Conservation (phyloP, 2,888 invertebrate species). For the Strigamia maritima region DNA sequence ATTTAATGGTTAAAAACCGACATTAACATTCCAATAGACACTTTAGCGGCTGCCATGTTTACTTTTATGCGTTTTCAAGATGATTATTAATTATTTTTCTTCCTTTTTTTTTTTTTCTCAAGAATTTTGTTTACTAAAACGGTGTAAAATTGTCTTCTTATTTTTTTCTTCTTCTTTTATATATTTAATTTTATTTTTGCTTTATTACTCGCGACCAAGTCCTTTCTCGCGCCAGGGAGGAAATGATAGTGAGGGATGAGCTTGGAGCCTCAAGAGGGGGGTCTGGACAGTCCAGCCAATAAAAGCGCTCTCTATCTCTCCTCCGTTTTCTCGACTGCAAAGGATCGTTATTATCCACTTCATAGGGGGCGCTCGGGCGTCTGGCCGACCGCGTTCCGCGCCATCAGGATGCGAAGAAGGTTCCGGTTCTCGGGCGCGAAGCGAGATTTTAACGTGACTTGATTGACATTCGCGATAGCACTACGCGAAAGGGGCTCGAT, state of each 20-base stretch:
- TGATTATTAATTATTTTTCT: no score
- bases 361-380: slow-evolving; percentile 32
- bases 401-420: slow-evolving; percentile 32
- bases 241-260: slow-evolving; percentile 34
- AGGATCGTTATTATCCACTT: slow-evolving; percentile 34
- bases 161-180: neutral
- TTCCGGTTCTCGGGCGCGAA: slow-evolving; percentile 34
- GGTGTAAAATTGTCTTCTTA: neutral
- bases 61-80: no score
- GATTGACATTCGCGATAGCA: slow-evolving; percentile 34
- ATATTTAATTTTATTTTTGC: slow-evolving; percentile 1
- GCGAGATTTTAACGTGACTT: slow-evolving; percentile 34
- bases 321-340: slow-evolving; percentile 34
- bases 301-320: slow-evolving; percentile 29
- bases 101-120: no score
- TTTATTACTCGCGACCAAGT: slow-evolving; percentile 15
- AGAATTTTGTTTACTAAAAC: no score
- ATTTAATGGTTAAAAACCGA: no score
- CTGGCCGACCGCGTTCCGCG: slow-evolving; percentile 34
- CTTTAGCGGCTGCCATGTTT: no score
- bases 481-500: slow-evolving; percentile 30
- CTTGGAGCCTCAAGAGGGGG: slow-evolving; percentile 22
- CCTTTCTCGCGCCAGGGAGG: slow-evolving; percentile 25
- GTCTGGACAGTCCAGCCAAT: slow-evolving; percentile 34
- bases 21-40: no score